Base-by-base conservation (phyloP, 2,888 invertebrate species). In the Lasioglossum malachurum region DNA sequence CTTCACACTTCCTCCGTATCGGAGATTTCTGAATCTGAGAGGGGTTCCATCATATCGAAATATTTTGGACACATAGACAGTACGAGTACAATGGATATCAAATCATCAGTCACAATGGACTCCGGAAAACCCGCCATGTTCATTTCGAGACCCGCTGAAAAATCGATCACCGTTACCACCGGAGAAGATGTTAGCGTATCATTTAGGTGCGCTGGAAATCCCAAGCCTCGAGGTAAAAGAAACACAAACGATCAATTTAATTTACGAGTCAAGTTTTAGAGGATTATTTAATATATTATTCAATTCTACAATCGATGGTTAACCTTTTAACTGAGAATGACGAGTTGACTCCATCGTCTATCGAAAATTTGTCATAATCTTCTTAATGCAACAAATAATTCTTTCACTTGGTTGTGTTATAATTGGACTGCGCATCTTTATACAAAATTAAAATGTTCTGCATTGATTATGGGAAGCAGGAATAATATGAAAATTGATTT, bases 121-220 rank as follows among this genome's bases (percentile, higher is more conserved):
- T 97, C 97, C 85, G 98, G 97, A 7, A 97, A 97, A 93, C 97
- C 98, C 3, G 98, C 98, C 0, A 96, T 97, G 93, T 98, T 98
- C 93, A 96, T 97, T 23, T 97, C 98, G 0, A 96, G 98, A 88
- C 98, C 98, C 0, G 87, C 87, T 35, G 97, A 97, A 80, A 97
- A 97, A 84, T 97, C 97, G 92, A 96, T 98, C 92, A 96, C 97
- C 60, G 97, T 98, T 64, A 97, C 97, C 38, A 96, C 97, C 12
- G 98, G 98, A 0, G 98, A 98, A 95, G 98, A 98, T 92, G 96
- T 98, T 88, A 97, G 97, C 69, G 96, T 98, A 77, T 98, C 98
- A 2, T 98, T 98, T 94, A 97, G 98, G 94, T 97, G 98, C 75
- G 97, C 97, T 86, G 98, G 98, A 84, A 97, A 98, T 93, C 98